Base-by-base conservation (phyloP, 2,888 invertebrate species). In the Aricia artaxerxes region DNA sequence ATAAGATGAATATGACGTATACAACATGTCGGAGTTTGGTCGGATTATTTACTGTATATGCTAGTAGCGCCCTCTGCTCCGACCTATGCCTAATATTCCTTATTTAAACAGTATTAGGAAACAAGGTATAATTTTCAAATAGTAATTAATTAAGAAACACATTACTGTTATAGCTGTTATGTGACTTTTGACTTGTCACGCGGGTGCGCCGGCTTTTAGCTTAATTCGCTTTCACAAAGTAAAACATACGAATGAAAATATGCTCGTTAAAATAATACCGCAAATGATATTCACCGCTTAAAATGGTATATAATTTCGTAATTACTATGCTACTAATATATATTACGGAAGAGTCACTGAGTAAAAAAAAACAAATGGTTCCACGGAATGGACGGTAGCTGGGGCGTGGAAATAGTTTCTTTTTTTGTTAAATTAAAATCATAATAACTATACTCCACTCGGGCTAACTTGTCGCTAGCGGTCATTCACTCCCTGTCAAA, bases 61-160 rank as follows among this genome's bases (percentile, higher is more conserved):
- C 7, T 44, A 44, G 7, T 44, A 7, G 7, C 44, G 1, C 7
- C 44, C 44, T 44, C 44, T 44, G 44, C 44, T 44, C 1, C 7
- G 44, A 44, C 7, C 7, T 44, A 40, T 40, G 40, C 6, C 4
- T 40, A 40, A 44, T 7, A 44, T 44, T 44, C 44, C 44, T 1
- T 44, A 44, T 7, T 1, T 64, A 64, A 31, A 7, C 9, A 64
- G 64, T 6, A 2, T 73, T 31, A 49, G 24, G 11, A 44, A 49
- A 5, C 31, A 24, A 24, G 31, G 31, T 24, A 49, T 49, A 75
- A 75, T 75, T 75, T 69, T 69, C 69, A 75, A 75, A 24, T 49
- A 75, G 75, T 24, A 49, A 75, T 35, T 75, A 75, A 75, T 75
- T 75, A 75, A 11, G 75, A 31, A 49, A 75, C 75, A 75, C 49